Base-by-base conservation (phyloP, 1,140 invertebrate species). In the Chymomyza costata region DNA sequence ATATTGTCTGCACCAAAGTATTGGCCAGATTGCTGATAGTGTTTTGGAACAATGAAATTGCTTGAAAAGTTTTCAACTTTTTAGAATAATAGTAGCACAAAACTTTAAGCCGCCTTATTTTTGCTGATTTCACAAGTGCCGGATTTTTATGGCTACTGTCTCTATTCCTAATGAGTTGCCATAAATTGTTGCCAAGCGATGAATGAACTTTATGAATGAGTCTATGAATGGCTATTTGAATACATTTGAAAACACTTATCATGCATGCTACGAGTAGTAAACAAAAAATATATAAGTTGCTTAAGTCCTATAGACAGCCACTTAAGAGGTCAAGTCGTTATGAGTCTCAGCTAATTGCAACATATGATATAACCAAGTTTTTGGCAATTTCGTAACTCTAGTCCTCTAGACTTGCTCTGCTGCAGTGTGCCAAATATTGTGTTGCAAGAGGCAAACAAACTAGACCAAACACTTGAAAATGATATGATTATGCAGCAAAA, bases 401-500 rank as follows among this genome's bases (percentile, higher is more conserved):
- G 25, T n/a, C 25, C 25, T 28, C 25, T 6, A 28, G 10, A 28
- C 5, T 10, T 6, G 25, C 25, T 32, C n/a, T 21, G 16, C 21
- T 28, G 11, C 6, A 25, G 41, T 49, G 52, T 41, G 47, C 59
- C 65, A 61, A 35, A 48, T 28, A 50, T n/a, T n/a, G n/a, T 3
- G 8, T 34, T 34, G 32, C 32, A 10, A 13, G 8, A 34, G 13
- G 3, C 3, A 34, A 10, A 3, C 3, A 34, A 34, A 34, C 6
- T n/a, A 34, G 13, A 34, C 13, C 45, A 64, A 62, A 47, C 74
- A 80, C 73, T 80, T 80, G 73, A 80, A 80, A 80, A 60, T 70
- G 73, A 80, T 80, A 80, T 60, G 74, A 80, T 80, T 80, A 80
- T 80, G 73, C 74, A 80, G 73, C 73, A 78, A 13, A 78, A 67